Evolutionary conservation across 1,140 invertebrate genomes (phyloP).

Genomic region (Akabosia matsudoensis): DNA sequence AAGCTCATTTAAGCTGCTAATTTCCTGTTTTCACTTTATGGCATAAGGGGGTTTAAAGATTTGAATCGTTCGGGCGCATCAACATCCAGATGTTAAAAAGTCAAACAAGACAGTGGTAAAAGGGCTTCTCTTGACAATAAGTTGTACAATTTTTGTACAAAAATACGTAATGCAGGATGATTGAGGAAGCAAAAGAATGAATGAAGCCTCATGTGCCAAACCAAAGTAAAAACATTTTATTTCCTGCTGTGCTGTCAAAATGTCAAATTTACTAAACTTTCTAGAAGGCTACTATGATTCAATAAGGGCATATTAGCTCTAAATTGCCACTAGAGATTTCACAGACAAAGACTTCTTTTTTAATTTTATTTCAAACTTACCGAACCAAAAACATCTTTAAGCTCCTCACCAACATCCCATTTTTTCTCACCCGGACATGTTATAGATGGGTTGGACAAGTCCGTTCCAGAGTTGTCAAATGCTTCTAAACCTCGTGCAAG

Average conservation of each 20-base stretch:
- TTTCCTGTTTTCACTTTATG: not conserved
- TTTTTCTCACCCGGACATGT: slow-evolving; percentile 38
- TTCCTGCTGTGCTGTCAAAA: too few relatives aligned
- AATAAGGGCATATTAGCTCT: not conserved
- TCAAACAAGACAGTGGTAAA: too few relatives aligned
- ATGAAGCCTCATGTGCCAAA: too few relatives aligned
- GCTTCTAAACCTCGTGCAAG: slow-evolving; percentile 43
- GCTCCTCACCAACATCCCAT: slow-evolving; percentile 46
- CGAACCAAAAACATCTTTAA: slow-evolving; percentile 41
- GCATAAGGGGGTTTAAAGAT: not conserved
- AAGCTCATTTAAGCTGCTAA: slow-evolving; percentile 7
- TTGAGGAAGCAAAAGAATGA: too few relatives aligned
- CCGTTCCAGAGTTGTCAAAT: slow-evolving; percentile 39
- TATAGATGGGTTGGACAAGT: slow-evolving; percentile 39
- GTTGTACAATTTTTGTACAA: too few relatives aligned
- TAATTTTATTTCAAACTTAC: slow-evolving; percentile 27
- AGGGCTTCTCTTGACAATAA: too few relatives aligned
- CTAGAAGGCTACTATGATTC: not conserved
- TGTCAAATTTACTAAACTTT: not conserved
- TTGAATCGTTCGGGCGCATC: not conserved
- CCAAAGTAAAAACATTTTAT: too few relatives aligned
- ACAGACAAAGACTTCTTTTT: not conserved
- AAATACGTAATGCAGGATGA: too few relatives aligned
- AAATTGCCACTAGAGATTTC: not conserved
- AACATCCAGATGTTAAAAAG: too few relatives aligned